phyloP scores from a whole-genome alignment of 2,113 vertebrate genomes.

The Aix galericulata region DNA sequence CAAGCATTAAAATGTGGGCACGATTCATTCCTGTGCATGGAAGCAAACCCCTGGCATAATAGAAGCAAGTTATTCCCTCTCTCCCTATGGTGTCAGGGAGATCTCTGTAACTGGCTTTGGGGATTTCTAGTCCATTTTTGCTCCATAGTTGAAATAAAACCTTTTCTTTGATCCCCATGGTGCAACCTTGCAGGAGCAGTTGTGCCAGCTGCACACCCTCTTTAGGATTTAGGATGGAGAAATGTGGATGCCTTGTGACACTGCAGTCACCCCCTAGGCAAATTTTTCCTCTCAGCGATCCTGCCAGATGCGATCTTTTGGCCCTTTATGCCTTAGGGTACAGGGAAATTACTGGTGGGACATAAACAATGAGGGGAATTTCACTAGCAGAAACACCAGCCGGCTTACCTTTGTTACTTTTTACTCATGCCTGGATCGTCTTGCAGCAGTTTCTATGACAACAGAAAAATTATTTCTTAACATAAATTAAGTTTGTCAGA shows the following conservation, averaged over 20 bases:
- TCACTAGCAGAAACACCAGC: background rate
- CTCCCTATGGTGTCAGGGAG: background rate
- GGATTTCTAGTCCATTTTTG: background rate
- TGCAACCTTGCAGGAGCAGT: background rate
- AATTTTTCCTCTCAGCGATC: background rate
- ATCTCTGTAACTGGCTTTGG: background rate
- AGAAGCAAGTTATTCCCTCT: background rate
- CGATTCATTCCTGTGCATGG: background rate
- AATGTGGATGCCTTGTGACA: background rate
- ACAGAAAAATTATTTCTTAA: conserved; percentile 47
- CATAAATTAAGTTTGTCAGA: conserved; percentile 67
- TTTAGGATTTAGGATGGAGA: background rate
- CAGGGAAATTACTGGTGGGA: background rate
- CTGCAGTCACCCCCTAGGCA: background rate
- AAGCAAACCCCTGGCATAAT: background rate
- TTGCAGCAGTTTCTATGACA: conserved; percentile 69
- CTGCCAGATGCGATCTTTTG: background rate
- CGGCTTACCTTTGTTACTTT: background rate
- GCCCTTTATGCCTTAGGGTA: background rate
- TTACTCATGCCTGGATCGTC: conserved; percentile 12
- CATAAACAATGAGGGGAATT: background rate
- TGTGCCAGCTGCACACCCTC: background rate
- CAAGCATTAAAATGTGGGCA: background rate
- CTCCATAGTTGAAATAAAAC: background rate
- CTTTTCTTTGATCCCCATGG: background rate